Base-by-base conservation (phyloP, 2,113 vertebrate species). In the Pyxicephalus adspersus region DNA sequence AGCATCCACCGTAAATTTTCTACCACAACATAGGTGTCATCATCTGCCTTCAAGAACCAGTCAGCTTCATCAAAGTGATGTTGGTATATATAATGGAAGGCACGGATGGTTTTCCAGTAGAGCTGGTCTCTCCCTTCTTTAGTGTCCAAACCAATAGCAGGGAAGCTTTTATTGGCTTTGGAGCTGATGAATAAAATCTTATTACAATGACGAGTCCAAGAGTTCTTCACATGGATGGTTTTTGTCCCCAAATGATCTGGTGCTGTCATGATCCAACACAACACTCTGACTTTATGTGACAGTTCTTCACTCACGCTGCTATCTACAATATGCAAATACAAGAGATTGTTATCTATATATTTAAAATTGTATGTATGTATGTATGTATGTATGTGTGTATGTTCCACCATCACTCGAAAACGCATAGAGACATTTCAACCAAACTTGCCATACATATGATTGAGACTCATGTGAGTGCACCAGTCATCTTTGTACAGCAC, bases 21-120 rank as follows among this genome's bases (percentile, higher is more conserved):
- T 76, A 93, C 83, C 76, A 93, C 87, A 28, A 94, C 86, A 1
- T 84, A 93, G 0, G 84, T 93, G 86, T 93, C 93, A 0, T 94
- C 91, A 0, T 92, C 93, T 0, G 91, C 92, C 73, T 94, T 94
- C 58, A 94, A 86, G 85, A 94, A 93, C 92, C 92, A 94, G 68
- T 94, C 91, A 0, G 91, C 94, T 4, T 87, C 78, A 5, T 84
- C 76, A 0, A 71, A 83, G 45, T 94, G 90, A 76, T 95, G 90
- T 81, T 88, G 83, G 18, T 93, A 87, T 5, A 90, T 86, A 1
- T 88, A 94, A 16, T 90, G 94, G 60, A 96, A 93, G 15, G 92
- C 92, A 5, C 86, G 84, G 19, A 93, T 89, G 34, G 90, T 94
- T 81, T 95, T 94, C 89, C 87, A 83, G 87, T 94, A 95, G 11